phyloP scores from a whole-genome alignment of 2,797 vertebrate genomes.

The Acrocephalus scirpaceus region DNA sequence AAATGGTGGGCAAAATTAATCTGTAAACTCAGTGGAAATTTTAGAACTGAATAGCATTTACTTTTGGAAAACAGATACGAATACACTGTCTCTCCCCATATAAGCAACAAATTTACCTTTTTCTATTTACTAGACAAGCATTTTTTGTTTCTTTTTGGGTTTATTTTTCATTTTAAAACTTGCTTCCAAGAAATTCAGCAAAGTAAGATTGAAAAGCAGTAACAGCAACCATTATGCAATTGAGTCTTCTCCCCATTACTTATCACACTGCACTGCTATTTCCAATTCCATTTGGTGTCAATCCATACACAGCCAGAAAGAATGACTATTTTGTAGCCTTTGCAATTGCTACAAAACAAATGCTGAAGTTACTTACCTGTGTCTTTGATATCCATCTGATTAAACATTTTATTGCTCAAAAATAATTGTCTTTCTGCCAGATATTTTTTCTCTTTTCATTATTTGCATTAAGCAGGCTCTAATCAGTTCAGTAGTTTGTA shows the following conservation, averaged over 20 bases:
- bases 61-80: background rate
- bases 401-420: background rate
- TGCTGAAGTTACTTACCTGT: background rate
- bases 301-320: background rate
- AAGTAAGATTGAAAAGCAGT: background rate
- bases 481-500: background rate
- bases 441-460: background rate
- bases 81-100: background rate
- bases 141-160: background rate
- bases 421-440: background rate
- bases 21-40: background rate
- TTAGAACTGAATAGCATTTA: background rate
- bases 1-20: background rate
- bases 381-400: background rate
- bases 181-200: background rate
- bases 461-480: conserved; percentile 6
- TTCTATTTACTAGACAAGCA: background rate
- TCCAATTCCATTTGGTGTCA: background rate
- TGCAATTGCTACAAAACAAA: background rate
- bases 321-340: background rate
- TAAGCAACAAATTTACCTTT: background rate
- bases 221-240: background rate
- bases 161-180: background rate
- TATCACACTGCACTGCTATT: background rate
- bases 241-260: background rate